These are phyloP conservation scores for Corydoras sp. DNA, from an alignment of 2,113 vertebrate genomes.

Conservation along the genomic window DNA sequence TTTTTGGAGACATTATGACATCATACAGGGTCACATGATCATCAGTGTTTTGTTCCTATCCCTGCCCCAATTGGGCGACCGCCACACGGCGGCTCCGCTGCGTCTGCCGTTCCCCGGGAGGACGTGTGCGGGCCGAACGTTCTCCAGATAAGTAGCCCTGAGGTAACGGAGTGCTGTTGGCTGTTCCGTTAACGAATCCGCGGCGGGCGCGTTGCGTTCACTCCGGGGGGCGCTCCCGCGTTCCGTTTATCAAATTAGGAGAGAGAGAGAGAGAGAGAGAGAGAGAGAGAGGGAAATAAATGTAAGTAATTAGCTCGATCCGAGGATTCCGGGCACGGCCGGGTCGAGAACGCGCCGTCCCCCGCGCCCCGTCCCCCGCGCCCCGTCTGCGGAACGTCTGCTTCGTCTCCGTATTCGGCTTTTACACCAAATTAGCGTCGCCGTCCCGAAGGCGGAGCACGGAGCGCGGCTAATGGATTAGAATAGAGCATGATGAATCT, in stretches of 20 bases:
- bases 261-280: not conserved
- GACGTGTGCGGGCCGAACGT: no score
- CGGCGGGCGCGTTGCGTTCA: constrained; percentile 2
- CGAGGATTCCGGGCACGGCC: constrained; percentile 16
- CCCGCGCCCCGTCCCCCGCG: not conserved
- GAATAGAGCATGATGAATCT: constrained; percentile 42
- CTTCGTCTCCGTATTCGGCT: constrained; percentile 25
- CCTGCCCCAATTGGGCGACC: no score
- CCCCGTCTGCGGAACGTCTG: constrained; percentile 5
- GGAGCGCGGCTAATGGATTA: constrained; percentile 43
- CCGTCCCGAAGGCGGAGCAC: constrained; percentile 20
- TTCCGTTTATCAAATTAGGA: constrained; percentile 26
- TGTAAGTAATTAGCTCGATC: constrained; percentile 36
- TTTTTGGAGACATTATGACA: no score
- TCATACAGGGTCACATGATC: no score
- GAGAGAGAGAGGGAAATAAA: constrained; percentile 10
- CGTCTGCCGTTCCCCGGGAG: no score
- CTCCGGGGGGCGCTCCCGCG: constrained; percentile 9
- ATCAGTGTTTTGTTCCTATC: no score
- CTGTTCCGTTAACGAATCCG: not conserved
- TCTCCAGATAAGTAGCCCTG: no score
- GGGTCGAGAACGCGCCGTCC: constrained; percentile 7
- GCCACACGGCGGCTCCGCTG: no score
- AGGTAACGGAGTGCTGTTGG: no score
- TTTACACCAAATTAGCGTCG: constrained; percentile 26